Evolutionary conservation across 1,140 invertebrate species (phyloP).

Genomic region (Diuraphis noxia): DNA sequence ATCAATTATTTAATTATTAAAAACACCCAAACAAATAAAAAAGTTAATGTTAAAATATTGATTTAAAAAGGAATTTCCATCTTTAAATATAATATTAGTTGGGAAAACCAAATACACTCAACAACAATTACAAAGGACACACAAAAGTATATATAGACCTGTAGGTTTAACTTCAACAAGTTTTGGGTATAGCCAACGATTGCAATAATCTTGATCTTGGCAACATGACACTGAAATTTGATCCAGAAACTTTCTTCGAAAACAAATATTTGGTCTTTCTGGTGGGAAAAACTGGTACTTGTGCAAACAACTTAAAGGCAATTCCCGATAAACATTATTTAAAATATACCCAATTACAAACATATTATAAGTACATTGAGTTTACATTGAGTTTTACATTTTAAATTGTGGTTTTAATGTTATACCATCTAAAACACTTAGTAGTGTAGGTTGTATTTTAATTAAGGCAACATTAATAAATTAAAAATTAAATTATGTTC

Average conservation of each 20-base stretch:
- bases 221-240: constrained; percentile 68
- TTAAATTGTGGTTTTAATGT: no score
- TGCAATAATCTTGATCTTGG: constrained; percentile 68
- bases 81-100: constrained; percentile 44
- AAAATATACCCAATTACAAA: neutral
- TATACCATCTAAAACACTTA: no score
- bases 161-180: constrained; percentile 58
- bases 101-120: constrained; percentile 45
- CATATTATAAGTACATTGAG: neutral
- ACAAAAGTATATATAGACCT: constrained; percentile 49
- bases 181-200: constrained; percentile 64
- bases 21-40: neutral
- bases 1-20: neutral
- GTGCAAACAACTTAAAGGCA: constrained; percentile 69
- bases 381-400: no score
- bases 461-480: neutral
- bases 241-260: constrained; percentile 60
- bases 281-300: constrained; percentile 72
- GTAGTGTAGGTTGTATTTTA: neutral
- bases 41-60: constrained; percentile 16
- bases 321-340: constrained; percentile 42
- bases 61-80: neutral
- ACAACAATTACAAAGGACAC: constrained; percentile 46
- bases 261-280: constrained; percentile 70
- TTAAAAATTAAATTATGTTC: neutral